Evolutionary conservation across 1,140 invertebrate species (phyloP).

Genomic region (Leptoteleia sp.): DNA sequence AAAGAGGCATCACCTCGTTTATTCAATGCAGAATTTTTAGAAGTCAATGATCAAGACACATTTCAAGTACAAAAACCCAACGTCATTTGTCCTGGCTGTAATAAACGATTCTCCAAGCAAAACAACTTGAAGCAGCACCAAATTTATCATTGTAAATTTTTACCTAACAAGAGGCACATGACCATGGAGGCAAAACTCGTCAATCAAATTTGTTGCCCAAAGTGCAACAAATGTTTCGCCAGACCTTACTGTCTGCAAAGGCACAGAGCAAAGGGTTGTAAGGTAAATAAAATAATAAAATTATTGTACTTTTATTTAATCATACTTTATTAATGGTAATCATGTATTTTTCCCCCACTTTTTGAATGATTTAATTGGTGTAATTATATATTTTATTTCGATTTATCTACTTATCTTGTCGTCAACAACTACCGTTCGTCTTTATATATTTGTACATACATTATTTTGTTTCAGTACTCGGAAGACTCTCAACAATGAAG

Average conservation of each 20-base stretch:
- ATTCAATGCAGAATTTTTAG: no score
- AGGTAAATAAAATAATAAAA: slow-evolving; percentile 20
- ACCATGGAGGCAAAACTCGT: slow-evolving; percentile 36
- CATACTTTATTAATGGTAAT: no score
- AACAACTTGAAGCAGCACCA: slow-evolving; percentile 59
- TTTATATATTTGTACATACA: no score
- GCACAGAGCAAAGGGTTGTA: slow-evolving; percentile 39
- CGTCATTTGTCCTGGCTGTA: slow-evolving; percentile 38
- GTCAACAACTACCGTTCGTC: no score
- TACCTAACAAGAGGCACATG: slow-evolving; percentile 34
- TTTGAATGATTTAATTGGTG: no score
- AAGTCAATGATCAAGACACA: background rate
- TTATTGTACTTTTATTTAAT: no score
- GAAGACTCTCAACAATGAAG: background rate
- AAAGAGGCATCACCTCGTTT: no score
- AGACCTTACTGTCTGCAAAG: slow-evolving; percentile 51
- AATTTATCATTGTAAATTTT: slow-evolving; percentile 55
- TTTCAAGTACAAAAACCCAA: slow-evolving; percentile 7
- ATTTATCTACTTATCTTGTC: no score
- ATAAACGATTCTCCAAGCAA: slow-evolving; percentile 51
- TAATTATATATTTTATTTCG: no score
- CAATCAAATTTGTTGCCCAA: slow-evolving; percentile 46
- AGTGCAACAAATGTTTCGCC: slow-evolving; percentile 51
- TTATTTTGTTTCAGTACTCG: slow-evolving; percentile 12
- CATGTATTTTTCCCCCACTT: no score